Conservation (phyloP, 1,140 invertebrate species). For the Laupala kohalensis region DNA sequence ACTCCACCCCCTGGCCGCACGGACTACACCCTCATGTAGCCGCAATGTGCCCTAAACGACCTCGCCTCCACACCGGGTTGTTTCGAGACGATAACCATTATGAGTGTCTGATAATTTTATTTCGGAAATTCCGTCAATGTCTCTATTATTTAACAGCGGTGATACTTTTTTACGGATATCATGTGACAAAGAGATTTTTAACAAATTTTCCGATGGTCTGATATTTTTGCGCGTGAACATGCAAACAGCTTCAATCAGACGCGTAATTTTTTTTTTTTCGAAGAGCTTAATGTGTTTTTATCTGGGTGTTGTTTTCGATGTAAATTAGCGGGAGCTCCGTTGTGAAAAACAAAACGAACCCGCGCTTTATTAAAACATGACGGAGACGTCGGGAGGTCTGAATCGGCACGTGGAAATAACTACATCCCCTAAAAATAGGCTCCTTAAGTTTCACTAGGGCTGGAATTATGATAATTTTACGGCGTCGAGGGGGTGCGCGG, state of each 20-base stretch:
- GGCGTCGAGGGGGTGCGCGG: no score
- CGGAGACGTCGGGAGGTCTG: neutral
- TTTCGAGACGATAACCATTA: neutral
- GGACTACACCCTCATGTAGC: neutral
- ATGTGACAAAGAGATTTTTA: neutral
- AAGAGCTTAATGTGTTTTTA: neutral
- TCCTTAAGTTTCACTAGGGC: neutral
- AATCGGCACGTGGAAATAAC: neutral
- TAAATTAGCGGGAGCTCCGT: neutral
- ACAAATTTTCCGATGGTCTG: neutral
- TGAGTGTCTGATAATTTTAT: neutral
- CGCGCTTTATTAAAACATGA: neutral
- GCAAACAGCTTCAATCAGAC: neutral
- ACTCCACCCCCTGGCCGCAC: no score
- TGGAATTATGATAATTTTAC: neutral
- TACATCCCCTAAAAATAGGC: neutral
- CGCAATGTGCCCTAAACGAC: neutral
- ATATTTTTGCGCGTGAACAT: neutral
- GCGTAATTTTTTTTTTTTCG: neutral
- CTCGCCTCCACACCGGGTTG: no score
- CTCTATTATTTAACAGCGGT: neutral
- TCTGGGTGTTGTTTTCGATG: neutral
- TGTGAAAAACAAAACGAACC: no score
- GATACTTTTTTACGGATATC: neutral
- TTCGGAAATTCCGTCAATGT: neutral